These are phyloP conservation scores for Erebia palarica DNA, from an alignment of 2,888 invertebrate genomes.

Conservation along the genomic window DNA sequence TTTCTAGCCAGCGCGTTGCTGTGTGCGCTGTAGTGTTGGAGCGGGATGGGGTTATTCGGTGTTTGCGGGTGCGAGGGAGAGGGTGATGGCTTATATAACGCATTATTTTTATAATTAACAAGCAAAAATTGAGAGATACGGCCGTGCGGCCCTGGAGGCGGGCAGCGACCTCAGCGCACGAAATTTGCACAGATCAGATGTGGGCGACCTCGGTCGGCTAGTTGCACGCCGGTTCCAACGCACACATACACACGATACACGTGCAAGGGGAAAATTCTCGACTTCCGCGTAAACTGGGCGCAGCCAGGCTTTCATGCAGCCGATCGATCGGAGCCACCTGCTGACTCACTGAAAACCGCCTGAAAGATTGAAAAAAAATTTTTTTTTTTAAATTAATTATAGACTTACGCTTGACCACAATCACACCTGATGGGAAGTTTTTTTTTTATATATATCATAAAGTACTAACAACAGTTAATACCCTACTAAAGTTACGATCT, in stretches of 20 bases:
- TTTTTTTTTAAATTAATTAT: no score
- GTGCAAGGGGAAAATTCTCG: constrained; percentile 66
- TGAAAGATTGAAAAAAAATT: not conserved
- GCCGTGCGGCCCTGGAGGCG: constrained; percentile 75
- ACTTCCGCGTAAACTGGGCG: constrained; percentile 59
- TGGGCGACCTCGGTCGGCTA: constrained; percentile 79
- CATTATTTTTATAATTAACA: constrained; percentile 83
- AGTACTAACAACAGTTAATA: no score
- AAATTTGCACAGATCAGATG: constrained; percentile 82
- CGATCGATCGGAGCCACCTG: constrained; percentile 36
- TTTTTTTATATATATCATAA: no score
- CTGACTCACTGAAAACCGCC: constrained; percentile 28
- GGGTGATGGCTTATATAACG: constrained; percentile 72
- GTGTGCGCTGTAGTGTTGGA: constrained; percentile 68
- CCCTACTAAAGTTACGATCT: no score
- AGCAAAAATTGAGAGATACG: constrained; percentile 81
- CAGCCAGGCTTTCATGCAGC: constrained; percentile 33
- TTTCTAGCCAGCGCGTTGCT: constrained; percentile 61
- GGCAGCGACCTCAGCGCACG: constrained; percentile 75
- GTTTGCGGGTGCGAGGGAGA: constrained; percentile 53
- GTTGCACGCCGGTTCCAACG: constrained; percentile 68
- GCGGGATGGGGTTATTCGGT: constrained; percentile 53
- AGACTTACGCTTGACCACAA: no score
- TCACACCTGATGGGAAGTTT: no score
- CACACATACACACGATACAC: constrained; percentile 48